A percentile compares a stretch with the other conserved stretches of the same genome.
phyloP scores from a whole-genome alignment of 2,113 vertebrate genomes.

The Callopanchax toddi region DNA sequence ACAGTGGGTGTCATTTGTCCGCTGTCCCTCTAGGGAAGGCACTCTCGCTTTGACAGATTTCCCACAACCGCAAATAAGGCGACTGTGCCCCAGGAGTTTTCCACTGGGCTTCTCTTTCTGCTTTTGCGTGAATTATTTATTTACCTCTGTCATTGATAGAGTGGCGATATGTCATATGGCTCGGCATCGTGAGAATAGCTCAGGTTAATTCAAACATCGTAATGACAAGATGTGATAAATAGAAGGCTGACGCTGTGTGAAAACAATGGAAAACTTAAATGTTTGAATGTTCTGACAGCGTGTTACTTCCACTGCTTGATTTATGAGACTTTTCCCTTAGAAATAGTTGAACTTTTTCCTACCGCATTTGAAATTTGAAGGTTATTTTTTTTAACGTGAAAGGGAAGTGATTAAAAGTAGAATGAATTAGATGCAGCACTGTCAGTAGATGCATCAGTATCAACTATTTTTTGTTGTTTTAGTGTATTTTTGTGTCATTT shows the following conservation, averaged over 20 bases:
- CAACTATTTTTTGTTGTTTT: too few species aligned
- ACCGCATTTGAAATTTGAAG: background rate
- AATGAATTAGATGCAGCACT: too few species aligned
- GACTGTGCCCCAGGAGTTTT: conserved; percentile 54
- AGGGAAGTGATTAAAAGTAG: background rate
- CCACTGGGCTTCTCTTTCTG: conserved; percentile 34
- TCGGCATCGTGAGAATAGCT: conserved; percentile 24
- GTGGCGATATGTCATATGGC: conserved; percentile 37
- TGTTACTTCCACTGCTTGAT: conserved; percentile 21
- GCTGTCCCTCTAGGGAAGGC: conserved; percentile 70
- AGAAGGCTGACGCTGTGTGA: conserved; percentile 40
- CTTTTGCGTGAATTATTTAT: conserved; percentile 75
- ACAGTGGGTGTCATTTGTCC: conserved; percentile 77
- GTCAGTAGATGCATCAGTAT: too few species aligned
- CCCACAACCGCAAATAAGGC: conserved; percentile 73
- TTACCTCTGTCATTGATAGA: conserved; percentile 64
- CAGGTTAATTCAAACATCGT: conserved; percentile 49
- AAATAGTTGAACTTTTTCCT: conserved; percentile 5
- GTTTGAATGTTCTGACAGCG: conserved; percentile 29
- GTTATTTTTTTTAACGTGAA: background rate
- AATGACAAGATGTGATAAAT: conserved; percentile 65
- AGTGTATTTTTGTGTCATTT: too few species aligned
- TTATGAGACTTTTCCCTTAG: conserved; percentile 11
- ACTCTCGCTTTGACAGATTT: conserved; percentile 76
- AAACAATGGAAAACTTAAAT: conserved; percentile 46